A percentile compares a stretch with the other conserved stretches of the same genome.
Evolutionary conservation across 2,113 vertebrate species (phyloP).

Genomic region (Accipiter cooperii): DNA sequence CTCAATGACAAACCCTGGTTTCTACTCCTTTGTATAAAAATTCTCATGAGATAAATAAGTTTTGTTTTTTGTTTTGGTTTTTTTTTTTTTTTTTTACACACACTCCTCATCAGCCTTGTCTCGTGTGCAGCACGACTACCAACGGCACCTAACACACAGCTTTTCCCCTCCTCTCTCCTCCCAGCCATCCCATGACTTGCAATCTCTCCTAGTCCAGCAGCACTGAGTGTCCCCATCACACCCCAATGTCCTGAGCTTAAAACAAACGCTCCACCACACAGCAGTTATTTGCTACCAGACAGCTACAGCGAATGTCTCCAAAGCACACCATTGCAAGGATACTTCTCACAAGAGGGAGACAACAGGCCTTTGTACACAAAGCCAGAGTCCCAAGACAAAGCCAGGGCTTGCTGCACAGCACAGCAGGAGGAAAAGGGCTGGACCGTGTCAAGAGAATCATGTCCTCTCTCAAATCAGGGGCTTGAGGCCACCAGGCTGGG

Average conservation of each 20-base stretch:
- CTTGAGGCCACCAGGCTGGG: not conserved
- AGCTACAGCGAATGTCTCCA: not conserved
- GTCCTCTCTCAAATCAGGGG: not conserved
- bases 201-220: not conserved
- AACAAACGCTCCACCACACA: not conserved
- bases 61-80: not conserved
- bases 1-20: not conserved
- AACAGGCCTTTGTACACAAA: not conserved
- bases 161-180: not conserved
- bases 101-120: not conserved
- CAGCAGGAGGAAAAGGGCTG: not conserved
- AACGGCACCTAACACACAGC: rapidly evolving
- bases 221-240: not conserved
- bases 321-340: not conserved
- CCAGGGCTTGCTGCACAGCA: not conserved
- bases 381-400: not conserved
- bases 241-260: not conserved
- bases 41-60: not conserved
- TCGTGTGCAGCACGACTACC: not conserved
- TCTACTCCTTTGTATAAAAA: not conserved
- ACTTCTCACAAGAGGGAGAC: not conserved
- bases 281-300: not conserved
- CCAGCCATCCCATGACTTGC: not conserved
- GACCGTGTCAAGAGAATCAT: rapidly evolving
- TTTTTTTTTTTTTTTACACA: not conserved